These are phyloP conservation scores for Orthosia gothica DNA, from an alignment of 2,888 invertebrate genomes.

Conservation along the genomic window DNA sequence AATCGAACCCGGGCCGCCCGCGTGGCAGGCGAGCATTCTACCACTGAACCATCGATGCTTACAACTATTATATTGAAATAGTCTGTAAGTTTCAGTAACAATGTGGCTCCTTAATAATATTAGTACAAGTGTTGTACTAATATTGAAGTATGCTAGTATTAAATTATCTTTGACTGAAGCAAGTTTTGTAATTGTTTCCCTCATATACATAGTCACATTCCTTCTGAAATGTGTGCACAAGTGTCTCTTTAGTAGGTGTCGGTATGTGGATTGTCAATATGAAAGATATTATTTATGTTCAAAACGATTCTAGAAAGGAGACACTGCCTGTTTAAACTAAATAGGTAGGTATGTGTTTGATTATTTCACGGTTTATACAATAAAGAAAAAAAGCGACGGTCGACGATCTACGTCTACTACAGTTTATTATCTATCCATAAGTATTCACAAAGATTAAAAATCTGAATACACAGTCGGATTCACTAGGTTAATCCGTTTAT, in stretches of 20 bases:
- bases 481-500: too few species aligned
- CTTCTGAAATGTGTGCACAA: conserved; percentile 38
- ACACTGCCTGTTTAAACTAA: conserved; percentile 5
- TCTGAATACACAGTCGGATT: too few species aligned
- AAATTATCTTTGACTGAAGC: too few species aligned
- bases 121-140: conserved; percentile 17
- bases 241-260: conserved; percentile 20
- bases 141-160: too few species aligned
- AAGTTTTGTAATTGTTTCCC: conserved; percentile 1
- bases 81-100: too few species aligned
- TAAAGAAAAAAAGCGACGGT: background rate
- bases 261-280: conserved; percentile 32
- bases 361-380: conserved; percentile 15
- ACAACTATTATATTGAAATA: background rate
- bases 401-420: background rate
- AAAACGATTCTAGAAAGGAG: conserved; percentile 24
- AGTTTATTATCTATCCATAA: background rate
- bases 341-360: background rate
- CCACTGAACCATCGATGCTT: conserved; percentile 92
- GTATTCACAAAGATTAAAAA: background rate
- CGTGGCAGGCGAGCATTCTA: conserved; percentile 92
- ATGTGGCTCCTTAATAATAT: background rate
- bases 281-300: conserved; percentile 14
- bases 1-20: conserved; percentile 91
- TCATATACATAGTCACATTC: conserved; percentile 24